phyloP scores from a whole-genome alignment of 2,113 vertebrate genomes.

The Myotis lucifugus region DNA sequence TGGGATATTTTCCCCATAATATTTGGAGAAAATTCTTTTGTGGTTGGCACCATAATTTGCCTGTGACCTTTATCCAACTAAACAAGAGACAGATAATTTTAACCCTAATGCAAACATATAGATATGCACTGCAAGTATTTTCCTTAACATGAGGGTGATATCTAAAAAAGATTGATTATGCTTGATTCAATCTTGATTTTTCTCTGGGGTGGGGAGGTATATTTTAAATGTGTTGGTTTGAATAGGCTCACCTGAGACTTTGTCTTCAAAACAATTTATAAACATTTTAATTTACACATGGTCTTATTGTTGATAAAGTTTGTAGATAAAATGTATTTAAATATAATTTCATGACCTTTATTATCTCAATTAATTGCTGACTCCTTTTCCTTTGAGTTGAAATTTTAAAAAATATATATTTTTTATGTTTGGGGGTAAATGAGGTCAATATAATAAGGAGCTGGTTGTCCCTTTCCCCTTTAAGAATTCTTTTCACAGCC shows the following conservation, averaged over 20 bases:
- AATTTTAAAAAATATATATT: not conserved
- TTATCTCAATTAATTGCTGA: not conserved
- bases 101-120: accelerated
- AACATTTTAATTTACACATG: not conserved
- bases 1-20: not conserved
- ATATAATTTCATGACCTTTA: not conserved
- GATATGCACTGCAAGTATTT: not conserved
- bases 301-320: not conserved
- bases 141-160: not conserved
- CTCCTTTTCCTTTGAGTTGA: not conserved
- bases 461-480: not conserved
- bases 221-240: not conserved
- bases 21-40: not conserved
- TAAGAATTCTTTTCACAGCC: not conserved
- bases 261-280: not conserved
- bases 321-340: not conserved
- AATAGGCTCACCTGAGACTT: not conserved
- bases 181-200: not conserved
- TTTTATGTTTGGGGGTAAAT: not conserved
- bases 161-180: not conserved
- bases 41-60: not conserved
- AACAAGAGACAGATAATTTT: not conserved
- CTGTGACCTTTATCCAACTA: not conserved
- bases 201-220: not conserved
- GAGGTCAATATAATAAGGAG: not conserved